Evolutionary conservation across 64 coral and sea anemone species (phyloP), one percentile per base, ranked within the genome.

Genomic region (Catalaphyllia jardinei): DNA sequence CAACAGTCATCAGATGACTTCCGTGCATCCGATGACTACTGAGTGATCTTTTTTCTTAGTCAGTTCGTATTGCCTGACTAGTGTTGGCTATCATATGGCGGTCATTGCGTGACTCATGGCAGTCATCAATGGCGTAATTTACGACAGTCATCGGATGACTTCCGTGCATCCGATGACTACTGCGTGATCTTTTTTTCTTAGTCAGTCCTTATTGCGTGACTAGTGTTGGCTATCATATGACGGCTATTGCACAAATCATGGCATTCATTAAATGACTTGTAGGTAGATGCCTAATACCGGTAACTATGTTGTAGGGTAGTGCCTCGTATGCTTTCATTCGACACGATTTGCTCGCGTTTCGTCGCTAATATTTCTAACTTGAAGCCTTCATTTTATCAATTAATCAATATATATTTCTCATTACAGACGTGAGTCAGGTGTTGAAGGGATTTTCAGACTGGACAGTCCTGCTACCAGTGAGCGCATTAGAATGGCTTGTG

Each of bases 401-500:
- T 16, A 46, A 46, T 46, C 42, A 4, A 46, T 46, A 46, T 46
- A 7, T 6, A 46, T 46, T 46, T 46, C 42, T 46, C 42, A 46
- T 67, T 61, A 28, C 38, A 92, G 90, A 24, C 72, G 82, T 61
- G 90, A 92, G 16, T 73, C 90, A 42, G 90, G 90, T 78, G 55
- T 92, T 46, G 80, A 92, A 74, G 90, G 82, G 20, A 75, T 92
- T 14, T 92, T 92, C 54, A 92, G 90, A 71, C 71, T 92, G 57
- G 90, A 92, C 39, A 92, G 80, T 77, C 90, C 90, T 19, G 90
- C 90, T 11, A 92, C 90, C 46, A 76, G 90, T 78, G 90, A 92
- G 38, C 90, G 90, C n/a, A 92, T 92, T 4, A 92, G 90, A 38
- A 92, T 92, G 90, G 90, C 90, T 52, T 92, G 90, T 31, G 75